Evolutionary conservation across 2,888 invertebrate species (phyloP).

Genomic region (Patella ulyssiponensis): DNA sequence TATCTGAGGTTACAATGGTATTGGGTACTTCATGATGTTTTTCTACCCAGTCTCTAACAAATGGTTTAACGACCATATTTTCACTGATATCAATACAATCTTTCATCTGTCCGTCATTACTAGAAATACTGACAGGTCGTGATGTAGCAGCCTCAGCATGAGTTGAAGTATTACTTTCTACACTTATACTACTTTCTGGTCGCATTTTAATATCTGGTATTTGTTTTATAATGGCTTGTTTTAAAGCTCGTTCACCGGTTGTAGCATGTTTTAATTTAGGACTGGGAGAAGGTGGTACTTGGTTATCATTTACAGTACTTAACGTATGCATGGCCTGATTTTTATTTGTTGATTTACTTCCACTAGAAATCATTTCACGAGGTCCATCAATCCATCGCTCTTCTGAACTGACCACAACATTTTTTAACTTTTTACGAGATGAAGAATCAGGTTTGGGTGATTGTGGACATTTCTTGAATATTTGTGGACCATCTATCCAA

Average conservation of each 20-base stretch:
- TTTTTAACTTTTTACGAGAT: conserved; percentile 73
- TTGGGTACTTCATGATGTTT: conserved; percentile 45
- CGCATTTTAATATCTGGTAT: conserved; percentile 50
- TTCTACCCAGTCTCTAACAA: conserved; percentile 69
- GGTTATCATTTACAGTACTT: conserved; percentile 29
- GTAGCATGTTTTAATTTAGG: conserved; percentile 27
- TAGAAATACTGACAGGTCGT: conserved; percentile 51
- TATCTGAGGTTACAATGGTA: not conserved
- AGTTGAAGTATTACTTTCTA: conserved; percentile 55
- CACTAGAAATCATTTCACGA: conserved; percentile 56
- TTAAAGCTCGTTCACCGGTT: conserved; percentile 34
- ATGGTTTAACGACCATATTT: conserved; percentile 52
- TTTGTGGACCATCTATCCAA: conserved; percentile 93
- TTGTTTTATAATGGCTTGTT: conserved; percentile 42
- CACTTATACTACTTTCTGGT: conserved; percentile 58
- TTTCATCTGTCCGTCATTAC: conserved; percentile 31
- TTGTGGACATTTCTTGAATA: conserved; percentile 71
- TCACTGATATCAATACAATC: conserved; percentile 41
- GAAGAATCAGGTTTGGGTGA: conserved; percentile 22
- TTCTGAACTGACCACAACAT: conserved; percentile 76
- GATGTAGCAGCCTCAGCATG: conserved; percentile 55
- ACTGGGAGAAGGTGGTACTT: conserved; percentile 27
- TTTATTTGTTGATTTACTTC: conserved; percentile 9
- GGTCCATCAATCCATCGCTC: conserved; percentile 71
- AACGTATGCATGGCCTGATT: conserved; percentile 39